Percentiles rank a stretch among this genome's conserved stretches.
These are phyloP conservation scores for Cichlasoma orientale DNA, from an alignment of 2,797 vertebrate species.

Conservation along the genomic window DNA sequence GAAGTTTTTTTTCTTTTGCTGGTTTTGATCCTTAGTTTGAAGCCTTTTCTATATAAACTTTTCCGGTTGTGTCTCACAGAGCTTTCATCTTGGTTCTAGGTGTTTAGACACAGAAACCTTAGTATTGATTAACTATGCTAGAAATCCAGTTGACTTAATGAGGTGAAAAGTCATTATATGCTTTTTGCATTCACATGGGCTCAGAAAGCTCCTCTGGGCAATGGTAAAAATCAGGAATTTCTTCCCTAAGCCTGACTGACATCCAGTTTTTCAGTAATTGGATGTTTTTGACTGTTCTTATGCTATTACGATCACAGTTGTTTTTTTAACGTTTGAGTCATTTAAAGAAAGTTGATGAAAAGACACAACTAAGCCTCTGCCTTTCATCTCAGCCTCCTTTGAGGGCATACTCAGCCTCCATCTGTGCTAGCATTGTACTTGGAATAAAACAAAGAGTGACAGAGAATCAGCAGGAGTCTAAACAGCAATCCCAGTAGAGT, in stretches of 20 bases:
- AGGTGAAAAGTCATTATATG: not conserved
- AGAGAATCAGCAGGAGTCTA: constrained; percentile 58
- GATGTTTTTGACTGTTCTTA: constrained; percentile 29
- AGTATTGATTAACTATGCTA: not conserved
- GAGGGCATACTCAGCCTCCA: constrained; percentile 31
- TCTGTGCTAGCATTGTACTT: constrained; percentile 47
- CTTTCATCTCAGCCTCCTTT: constrained; percentile 44
- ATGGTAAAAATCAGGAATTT: not conserved
- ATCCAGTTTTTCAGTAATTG: constrained; percentile 38
- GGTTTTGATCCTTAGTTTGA: not conserved
- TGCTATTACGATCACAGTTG: constrained; percentile 24
- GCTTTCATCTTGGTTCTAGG: not conserved
- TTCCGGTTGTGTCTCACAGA: not conserved
- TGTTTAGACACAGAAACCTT: not conserved
- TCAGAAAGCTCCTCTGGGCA: not conserved
- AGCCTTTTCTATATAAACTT: not conserved
- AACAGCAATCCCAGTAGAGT: constrained; percentile 47
- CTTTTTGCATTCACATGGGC: not conserved
- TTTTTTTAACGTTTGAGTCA: constrained; percentile 46
- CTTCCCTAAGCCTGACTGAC: constrained; percentile 16
- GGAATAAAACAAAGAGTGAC: constrained; percentile 60
- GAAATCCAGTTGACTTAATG: constrained; percentile 1
- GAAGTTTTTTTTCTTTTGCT: not conserved
- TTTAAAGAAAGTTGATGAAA: constrained; percentile 39
- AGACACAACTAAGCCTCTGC: constrained; percentile 21